Conservation (phyloP, 2,888 invertebrate genomes). For the Adelognathus sp. region DNA sequence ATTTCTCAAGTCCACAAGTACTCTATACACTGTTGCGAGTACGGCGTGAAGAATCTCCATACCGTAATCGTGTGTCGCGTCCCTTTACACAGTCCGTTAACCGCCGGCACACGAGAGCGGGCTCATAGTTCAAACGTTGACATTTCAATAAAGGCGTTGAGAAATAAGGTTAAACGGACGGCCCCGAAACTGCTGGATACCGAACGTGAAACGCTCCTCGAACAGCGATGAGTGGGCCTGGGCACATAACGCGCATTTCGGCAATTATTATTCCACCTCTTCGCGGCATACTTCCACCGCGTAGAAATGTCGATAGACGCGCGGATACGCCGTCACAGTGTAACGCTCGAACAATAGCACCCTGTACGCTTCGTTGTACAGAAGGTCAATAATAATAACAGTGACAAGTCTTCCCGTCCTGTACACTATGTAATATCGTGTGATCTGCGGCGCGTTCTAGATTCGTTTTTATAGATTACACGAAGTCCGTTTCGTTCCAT, state of each 20-base stretch:
- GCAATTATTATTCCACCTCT: constrained; percentile 58
- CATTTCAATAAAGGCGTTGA: constrained; percentile 70
- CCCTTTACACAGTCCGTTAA: constrained; percentile 47
- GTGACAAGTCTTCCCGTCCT: neutral
- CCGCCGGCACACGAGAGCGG: constrained; percentile 12
- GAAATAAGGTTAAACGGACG: constrained; percentile 68
- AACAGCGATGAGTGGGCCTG: neutral
- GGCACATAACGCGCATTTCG: constrained; percentile 26
- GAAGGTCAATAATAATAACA: constrained; percentile 39
- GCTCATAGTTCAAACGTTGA: constrained; percentile 69
- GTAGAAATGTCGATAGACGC: constrained; percentile 56
- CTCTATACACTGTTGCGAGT: neutral
- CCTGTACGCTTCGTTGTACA: constrained; percentile 9
- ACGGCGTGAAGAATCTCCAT: constrained; percentile 22
- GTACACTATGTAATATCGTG: neutral
- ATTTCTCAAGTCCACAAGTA: neutral
- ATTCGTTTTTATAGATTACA: neutral
- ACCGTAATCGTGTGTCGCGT: constrained; percentile 24
- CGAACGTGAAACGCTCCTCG: constrained; percentile 17
- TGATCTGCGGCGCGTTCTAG: neutral
- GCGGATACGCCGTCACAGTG: constrained; percentile 26
- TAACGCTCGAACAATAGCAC: neutral
- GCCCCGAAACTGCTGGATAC: constrained; percentile 39
- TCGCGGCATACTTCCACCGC: constrained; percentile 3
- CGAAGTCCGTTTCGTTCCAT: neutral